Evolutionary conservation across 2,888 invertebrate species (phyloP).

Genomic region (Linhomoeus sp.): DNA sequence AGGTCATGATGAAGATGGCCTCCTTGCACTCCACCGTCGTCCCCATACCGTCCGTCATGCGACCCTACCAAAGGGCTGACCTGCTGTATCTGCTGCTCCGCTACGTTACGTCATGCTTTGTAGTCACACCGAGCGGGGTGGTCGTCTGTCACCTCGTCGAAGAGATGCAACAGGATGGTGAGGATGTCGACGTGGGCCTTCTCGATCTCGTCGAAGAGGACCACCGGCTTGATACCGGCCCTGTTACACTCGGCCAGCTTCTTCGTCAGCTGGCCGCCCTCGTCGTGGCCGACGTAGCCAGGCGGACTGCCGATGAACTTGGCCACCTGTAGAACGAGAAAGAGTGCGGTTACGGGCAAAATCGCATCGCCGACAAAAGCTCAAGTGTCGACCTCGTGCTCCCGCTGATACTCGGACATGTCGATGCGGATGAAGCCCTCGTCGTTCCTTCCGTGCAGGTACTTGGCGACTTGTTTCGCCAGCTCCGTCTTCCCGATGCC

Average conservation of each 20-base stretch:
- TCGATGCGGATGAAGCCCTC: constrained; percentile 62
- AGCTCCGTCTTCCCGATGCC: constrained; percentile 85
- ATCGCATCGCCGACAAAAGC: too few relatives aligned
- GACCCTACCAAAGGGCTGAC: too few relatives aligned
- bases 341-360: too few relatives aligned
- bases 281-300: constrained; percentile 66
- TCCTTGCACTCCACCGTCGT: constrained; percentile 71
- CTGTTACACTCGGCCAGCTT: constrained; percentile 39
- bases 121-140: too few relatives aligned
- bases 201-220: too few relatives aligned
- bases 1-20: constrained; percentile 73
- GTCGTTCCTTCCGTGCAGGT: constrained; percentile 58
- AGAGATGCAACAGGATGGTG: too few relatives aligned
- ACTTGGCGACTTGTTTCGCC: constrained; percentile 62
- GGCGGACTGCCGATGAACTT: constrained; percentile 78
- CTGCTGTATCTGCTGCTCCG: too few relatives aligned
- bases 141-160: constrained; percentile 80
- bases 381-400: constrained; percentile 51
- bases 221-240: too few relatives aligned
- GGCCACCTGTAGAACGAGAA: constrained; percentile 47
- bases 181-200: too few relatives aligned
- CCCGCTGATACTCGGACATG: constrained; percentile 82
- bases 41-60: constrained; percentile 71
- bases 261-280: constrained; percentile 69
- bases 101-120: too few relatives aligned